These are phyloP conservation scores for Pinna nobilis DNA, from an alignment of 1,140 invertebrate genomes.

Conservation along the genomic window DNA sequence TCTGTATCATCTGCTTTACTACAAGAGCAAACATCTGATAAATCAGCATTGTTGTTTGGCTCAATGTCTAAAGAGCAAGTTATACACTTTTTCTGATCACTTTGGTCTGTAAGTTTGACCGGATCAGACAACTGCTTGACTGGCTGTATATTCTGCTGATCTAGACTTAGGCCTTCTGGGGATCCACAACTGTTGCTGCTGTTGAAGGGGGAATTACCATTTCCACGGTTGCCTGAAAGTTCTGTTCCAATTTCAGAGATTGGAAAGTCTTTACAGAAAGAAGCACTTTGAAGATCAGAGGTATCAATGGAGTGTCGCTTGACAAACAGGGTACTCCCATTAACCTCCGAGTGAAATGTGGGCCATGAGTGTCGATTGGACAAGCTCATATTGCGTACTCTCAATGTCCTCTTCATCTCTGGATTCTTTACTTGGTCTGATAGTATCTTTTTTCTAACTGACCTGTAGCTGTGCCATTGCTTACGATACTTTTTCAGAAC, in stretches of 20 bases:
- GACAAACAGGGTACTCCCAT: not conserved
- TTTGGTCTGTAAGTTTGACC: too few species aligned
- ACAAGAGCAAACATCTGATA: too few species aligned
- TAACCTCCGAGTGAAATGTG: not conserved
- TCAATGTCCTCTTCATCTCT: not conserved
- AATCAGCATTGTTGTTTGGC: too few species aligned
- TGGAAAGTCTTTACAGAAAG: conserved; percentile 35
- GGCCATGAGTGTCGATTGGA: conserved; percentile 3
- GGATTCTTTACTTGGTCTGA: not conserved
- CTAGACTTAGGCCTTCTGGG: conserved; percentile 31
- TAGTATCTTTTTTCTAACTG: conserved; percentile 6
- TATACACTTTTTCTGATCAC: too few species aligned
- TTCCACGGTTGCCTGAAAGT: conserved; percentile 34
- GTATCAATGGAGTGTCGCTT: conserved; percentile 2
- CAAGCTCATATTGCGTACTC: not conserved
- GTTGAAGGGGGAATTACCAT: conserved; percentile 45
- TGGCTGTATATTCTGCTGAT: not conserved
- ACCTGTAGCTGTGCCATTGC: not conserved
- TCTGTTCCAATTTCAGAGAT: conserved; percentile 40
- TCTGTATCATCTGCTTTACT: too few species aligned
- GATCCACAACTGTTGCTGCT: conserved; percentile 45
- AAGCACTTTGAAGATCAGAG: conserved; percentile 2
- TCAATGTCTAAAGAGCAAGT: too few species aligned
- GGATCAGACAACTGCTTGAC: not conserved
- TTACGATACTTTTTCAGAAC: conserved; percentile 7